Base-by-base conservation (phyloP, 2,797 vertebrate species). In the Anabacerthia variegaticeps region DNA sequence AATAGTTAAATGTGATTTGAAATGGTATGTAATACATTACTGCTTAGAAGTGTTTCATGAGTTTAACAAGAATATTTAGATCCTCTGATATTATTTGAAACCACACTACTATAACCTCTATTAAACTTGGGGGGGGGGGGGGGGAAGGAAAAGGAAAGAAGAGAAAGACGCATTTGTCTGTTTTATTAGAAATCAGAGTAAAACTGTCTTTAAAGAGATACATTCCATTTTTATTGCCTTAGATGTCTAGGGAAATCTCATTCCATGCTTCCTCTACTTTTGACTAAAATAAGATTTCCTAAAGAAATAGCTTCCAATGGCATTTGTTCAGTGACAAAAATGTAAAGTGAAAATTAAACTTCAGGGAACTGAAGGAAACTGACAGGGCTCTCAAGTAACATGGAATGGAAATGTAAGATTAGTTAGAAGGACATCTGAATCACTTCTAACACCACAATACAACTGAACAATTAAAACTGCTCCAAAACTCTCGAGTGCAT, bases 61-160 rank as follows among this genome's bases (percentile, higher is more conserved):
- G 87, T 95, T 92, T 89, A 96, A 94, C n/a, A 92, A 92, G 95
- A 97, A 95, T 96, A 97, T 96, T 97, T 95, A 97, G 88, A 95
- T 94, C 51, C 17, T 77, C 83, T 92, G 85, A 91, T 95, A 96
- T 74, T 95, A 93, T 92, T 88, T 88, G 89, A 96, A 96, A 88
- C 34, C n/a, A 81, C 15, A 23, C n/a, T 67, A 41, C 54, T 84
- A 63, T 87, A 95, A 89, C 43, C 69, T 86, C 92, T 89, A 94
- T 94, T 96, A 93, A 93, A 95, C 36, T 79, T 76, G 18, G 12
- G 34, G 43, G 18, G 18, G 34, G 43, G 18, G 18, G 43, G 41
- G 41, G 6, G 0, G 3, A 1, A 30, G 41, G 61, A 85, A 71
- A 48, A 23, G 46, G 23, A 46, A 46, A 23, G 6, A 23, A 44